These are phyloP conservation scores for Coelopa frigida DNA, from an alignment of 1,140 invertebrate genomes.

Conservation along the genomic window DNA sequence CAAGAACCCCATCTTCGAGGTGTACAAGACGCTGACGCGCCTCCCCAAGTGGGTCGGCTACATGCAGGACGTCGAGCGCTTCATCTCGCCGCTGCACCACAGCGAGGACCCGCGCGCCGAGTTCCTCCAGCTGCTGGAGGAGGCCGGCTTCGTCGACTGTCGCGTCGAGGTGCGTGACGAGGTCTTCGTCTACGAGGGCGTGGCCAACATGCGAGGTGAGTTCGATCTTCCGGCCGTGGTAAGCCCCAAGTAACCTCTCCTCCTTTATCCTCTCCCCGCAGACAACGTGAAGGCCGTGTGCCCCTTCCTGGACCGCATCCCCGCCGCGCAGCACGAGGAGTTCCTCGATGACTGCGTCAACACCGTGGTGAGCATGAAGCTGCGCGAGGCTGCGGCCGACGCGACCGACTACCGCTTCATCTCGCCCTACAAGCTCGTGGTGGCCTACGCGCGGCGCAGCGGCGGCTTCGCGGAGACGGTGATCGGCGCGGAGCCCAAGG, in stretches of 20 bases:
- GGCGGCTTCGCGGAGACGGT: conserved; percentile 57
- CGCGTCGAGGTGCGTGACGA: conserved; percentile 58
- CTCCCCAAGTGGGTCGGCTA: conserved; percentile 57
- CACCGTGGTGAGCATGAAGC: conserved; percentile 47
- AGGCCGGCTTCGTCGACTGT: conserved; percentile 59
- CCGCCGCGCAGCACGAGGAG: conserved; percentile 53
- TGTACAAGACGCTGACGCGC: conserved; percentile 55
- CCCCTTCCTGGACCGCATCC: conserved; percentile 64
- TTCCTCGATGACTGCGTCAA: conserved; percentile 55
- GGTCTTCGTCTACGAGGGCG: conserved; percentile 56
- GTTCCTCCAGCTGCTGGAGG: conserved; percentile 54
- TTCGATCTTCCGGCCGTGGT: too few relatives aligned
- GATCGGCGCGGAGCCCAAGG: conserved; percentile 54
- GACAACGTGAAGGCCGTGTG: conserved; percentile 66
- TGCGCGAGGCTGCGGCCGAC: conserved; percentile 38
- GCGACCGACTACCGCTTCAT: conserved; percentile 35
- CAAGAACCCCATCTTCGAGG: conserved; percentile 62
- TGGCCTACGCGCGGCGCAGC: conserved; percentile 48
- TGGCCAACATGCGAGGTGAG: conserved; percentile 54
- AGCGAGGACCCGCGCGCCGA: conserved; percentile 55
- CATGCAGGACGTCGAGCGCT: conserved; percentile 58
- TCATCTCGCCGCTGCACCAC: conserved; percentile 56
- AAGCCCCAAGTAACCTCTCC: too few relatives aligned
- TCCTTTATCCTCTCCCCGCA: conserved; percentile 33
- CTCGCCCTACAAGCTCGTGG: conserved; percentile 50